A percentile compares a stretch with the other conserved stretches of the same genome.
Evolutionary conservation across 2,888 invertebrate genomes (phyloP).

Genomic region (Erebia ligea): DNA sequence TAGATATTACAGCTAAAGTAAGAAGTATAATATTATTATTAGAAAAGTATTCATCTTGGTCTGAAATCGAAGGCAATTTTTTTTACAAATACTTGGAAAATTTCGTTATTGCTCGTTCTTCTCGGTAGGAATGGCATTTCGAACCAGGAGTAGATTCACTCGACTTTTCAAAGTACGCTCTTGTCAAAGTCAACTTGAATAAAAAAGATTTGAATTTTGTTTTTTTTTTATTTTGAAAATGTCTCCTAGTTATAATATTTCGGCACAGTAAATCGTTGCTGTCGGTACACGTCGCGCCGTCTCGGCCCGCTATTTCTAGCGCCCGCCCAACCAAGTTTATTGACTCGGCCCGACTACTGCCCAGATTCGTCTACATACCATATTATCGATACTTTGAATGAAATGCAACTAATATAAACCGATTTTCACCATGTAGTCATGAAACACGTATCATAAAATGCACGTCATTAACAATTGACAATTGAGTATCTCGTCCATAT

Average conservation of each 20-base stretch:
- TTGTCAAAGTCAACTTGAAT: no score
- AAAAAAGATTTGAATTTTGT: no score
- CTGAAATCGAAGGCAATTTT: neutral
- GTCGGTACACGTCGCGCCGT: slow-evolving; percentile 68
- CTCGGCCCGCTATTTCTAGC: slow-evolving; percentile 73
- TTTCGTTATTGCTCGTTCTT: no score
- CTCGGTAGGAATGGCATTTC: no score
- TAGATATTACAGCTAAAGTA: no score
- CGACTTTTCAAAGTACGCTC: no score
- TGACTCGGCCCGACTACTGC: slow-evolving; percentile 62
- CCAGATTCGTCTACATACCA: slow-evolving; percentile 59
- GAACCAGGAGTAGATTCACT: no score
- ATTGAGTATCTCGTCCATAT: no score
- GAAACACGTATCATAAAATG: no score
- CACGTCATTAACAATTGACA: no score
- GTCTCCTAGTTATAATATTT: neutral
- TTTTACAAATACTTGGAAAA: neutral
- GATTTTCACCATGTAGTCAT: neutral
- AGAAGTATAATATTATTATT: no score
- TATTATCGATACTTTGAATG: slow-evolving; percentile 41
- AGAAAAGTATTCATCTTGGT: no score
- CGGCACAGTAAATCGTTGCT: slow-evolving; percentile 37
- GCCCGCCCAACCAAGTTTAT: slow-evolving; percentile 80
- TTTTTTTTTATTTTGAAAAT: neutral
- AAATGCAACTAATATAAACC: slow-evolving; percentile 13